These are phyloP conservation scores for Carettochelys insculpta DNA, from an alignment of 2,113 vertebrate genomes.

Conservation along the genomic window DNA sequence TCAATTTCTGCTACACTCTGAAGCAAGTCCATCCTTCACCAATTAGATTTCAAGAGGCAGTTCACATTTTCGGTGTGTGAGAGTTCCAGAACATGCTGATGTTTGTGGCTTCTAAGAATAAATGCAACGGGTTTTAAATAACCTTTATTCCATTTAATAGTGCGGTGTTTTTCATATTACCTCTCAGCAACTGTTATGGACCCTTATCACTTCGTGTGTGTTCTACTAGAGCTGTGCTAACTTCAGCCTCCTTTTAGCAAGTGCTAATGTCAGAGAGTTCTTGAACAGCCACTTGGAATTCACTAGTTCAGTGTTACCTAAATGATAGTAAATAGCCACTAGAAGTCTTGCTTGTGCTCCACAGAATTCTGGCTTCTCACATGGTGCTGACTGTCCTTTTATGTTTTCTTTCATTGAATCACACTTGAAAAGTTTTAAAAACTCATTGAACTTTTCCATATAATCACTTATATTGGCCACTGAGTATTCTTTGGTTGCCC, in stretches of 20 bases:
- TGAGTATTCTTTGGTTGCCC: neutral
- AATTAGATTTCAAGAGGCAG: neutral
- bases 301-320: neutral
- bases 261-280: too few species aligned
- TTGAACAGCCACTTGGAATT: neutral
- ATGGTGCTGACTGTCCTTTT: neutral
- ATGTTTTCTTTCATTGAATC: neutral
- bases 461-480: neutral
- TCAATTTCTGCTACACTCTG: neutral
- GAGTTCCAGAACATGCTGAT: neutral
- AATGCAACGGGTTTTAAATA: neutral
- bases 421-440: accelerated
- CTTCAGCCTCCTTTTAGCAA: neutral
- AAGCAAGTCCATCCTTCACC: neutral
- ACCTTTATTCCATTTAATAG: neutral
- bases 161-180: neutral
- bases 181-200: neutral
- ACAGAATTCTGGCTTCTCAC: neutral
- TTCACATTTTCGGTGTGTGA: neutral
- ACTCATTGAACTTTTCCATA: neutral
- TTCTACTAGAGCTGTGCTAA: neutral
- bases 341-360: neutral
- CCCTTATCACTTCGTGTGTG: neutral
- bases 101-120: neutral
- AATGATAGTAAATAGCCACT: neutral